phyloP scores from a whole-genome alignment of 2,797 vertebrate genomes.

The Sciurus carolinensis region DNA sequence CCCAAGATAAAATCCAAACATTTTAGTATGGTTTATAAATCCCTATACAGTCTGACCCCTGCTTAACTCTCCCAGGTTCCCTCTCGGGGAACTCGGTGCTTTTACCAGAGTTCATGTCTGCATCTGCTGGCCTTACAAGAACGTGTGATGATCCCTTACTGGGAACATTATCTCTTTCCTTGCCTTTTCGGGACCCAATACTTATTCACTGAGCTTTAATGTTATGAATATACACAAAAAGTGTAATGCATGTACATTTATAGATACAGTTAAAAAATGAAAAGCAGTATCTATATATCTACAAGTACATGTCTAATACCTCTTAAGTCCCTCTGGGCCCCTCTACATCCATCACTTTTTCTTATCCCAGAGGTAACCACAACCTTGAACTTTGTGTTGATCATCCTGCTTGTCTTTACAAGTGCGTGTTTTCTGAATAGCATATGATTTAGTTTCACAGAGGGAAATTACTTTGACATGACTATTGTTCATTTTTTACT shows the following conservation, averaged over 20 bases:
- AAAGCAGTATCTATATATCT: not conserved
- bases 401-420: not conserved
- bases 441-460: not conserved
- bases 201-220: not conserved
- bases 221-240: not conserved
- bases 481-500: not conserved
- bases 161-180: not conserved
- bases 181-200: not conserved
- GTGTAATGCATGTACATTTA: not conserved
- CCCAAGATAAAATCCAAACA: constrained; percentile 13
- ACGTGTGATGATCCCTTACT: not conserved
- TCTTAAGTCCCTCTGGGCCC: not conserved
- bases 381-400: not conserved
- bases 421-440: not conserved
- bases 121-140: not conserved
- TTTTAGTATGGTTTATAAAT: not conserved
- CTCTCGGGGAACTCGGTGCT: not conserved
- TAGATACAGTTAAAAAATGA: not conserved
- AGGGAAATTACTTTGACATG: not conserved
- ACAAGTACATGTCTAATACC: not conserved
- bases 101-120: not conserved
- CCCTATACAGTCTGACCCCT: not conserved
- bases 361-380: not conserved
- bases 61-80: not conserved
- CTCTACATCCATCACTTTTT: not conserved